Percentiles rank a stretch among this genome's conserved stretches.
Conservation (phyloP, 23 tunicate species). For the Clavelina lepadiformis region DNA sequence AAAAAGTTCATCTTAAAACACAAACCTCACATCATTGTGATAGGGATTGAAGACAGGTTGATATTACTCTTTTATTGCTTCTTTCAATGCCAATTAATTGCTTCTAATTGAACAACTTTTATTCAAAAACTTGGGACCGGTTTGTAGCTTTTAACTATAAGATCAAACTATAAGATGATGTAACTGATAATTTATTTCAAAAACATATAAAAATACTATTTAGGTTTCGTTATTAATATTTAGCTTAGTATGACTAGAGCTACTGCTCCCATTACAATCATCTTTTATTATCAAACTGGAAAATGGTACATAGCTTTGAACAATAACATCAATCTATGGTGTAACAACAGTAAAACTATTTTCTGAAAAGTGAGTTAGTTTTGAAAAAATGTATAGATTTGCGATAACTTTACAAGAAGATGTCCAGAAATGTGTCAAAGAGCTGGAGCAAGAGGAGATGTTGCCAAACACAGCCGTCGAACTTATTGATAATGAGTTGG, state of each 20-base stretch:
- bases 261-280: too few relatives aligned
- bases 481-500: constrained; percentile 65
- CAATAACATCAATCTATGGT: too few relatives aligned
- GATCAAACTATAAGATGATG: too few relatives aligned
- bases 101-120: too few relatives aligned
- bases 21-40: constrained; percentile 76
- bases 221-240: too few relatives aligned
- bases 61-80: not conserved
- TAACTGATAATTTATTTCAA: too few relatives aligned
- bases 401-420: constrained; percentile 78
- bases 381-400: constrained; percentile 21
- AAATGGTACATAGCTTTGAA: too few relatives aligned
- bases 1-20: constrained; percentile 60
- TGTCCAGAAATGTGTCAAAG: constrained; percentile 59
- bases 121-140: too few relatives aligned
- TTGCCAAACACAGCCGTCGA: constrained; percentile 65
- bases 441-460: constrained; percentile 75
- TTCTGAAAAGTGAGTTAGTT: not conserved
- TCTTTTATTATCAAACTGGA: too few relatives aligned
- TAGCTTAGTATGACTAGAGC: too few relatives aligned
- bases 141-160: too few relatives aligned
- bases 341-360: not conserved
- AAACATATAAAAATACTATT: too few relatives aligned
- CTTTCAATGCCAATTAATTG: not conserved
- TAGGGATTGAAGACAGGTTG: constrained; percentile 87